Percentiles rank a stretch among this genome's conserved stretches.
Evolutionary conservation across 2,888 invertebrate genomes (phyloP).

Genomic region (Andrena haemorrhoa): DNA sequence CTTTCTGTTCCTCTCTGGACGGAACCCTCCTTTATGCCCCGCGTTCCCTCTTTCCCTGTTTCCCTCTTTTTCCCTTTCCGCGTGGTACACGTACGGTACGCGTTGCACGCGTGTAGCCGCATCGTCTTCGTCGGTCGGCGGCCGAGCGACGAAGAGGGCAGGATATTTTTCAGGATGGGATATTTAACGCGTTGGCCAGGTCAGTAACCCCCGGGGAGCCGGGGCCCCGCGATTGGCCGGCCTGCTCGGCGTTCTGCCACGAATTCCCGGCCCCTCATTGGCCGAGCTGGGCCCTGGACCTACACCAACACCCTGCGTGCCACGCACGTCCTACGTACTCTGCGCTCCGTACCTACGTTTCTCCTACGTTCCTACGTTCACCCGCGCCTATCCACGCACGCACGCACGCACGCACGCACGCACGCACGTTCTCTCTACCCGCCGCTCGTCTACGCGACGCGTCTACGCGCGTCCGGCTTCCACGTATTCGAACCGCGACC

Average conservation of each 20-base stretch:
- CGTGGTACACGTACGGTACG: constrained; percentile 42
- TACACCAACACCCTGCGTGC: constrained; percentile 81
- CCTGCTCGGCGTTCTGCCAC: constrained; percentile 80
- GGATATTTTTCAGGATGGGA: constrained; percentile 84
- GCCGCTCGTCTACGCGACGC: constrained; percentile 13
- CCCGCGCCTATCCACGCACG: constrained; percentile 43
- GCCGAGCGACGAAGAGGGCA: constrained; percentile 67
- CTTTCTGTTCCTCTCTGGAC: constrained; percentile 40
- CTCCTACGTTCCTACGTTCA: constrained; percentile 32
- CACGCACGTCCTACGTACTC: constrained; percentile 64
- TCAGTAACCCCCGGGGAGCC: constrained; percentile 81
- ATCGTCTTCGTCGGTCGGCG: constrained; percentile 48
- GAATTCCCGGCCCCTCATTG: constrained; percentile 83
- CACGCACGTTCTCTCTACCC: background rate
- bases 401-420: constrained; percentile 24
- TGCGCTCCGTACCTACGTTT: constrained; percentile 45
- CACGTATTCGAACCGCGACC: constrained; percentile 19
- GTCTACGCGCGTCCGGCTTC: constrained; percentile 57
- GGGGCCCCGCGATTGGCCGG: constrained; percentile 82
- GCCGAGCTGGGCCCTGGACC: constrained; percentile 84
- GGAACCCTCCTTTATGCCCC: constrained; percentile 29
- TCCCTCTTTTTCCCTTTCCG: constrained; percentile 56
- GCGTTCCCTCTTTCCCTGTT: constrained; percentile 46
- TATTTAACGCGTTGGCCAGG: constrained; percentile 84
- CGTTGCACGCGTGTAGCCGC: constrained; percentile 57